Evolutionary conservation across 2,113 vertebrate genomes (phyloP), one percentile per base, ranked within the genome.

Genomic region (Xiphorhynchus elegans): DNA sequence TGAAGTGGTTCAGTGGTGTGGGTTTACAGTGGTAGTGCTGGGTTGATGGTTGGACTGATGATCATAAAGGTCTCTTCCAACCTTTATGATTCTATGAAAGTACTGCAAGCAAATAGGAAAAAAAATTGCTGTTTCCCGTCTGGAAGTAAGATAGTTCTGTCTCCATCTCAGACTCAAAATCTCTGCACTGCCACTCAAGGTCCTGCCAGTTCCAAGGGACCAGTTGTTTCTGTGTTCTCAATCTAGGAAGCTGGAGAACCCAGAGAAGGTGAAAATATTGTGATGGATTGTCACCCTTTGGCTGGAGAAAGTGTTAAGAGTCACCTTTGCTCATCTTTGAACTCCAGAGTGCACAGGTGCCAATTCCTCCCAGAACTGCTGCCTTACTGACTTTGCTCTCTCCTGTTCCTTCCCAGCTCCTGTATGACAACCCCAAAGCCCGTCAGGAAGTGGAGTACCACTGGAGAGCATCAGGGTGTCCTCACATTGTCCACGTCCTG

Each of bases 371-470:
- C 66, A 74, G 67, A 35, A 19, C 2, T 19, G 44, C 79, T 74
- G 29, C 31, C 66, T 90, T 9, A 1, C 78, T 95, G 66, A 70
- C 79, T 29, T 44, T 75, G 66, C 55, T 84, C 10, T 75, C 50
- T 84, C 81, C 64, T 59, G 0, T 94, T 47, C 55, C 78, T 52
- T 87, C 86, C 5, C 96, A 98, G 99, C 98, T 99, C 95, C 98
- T 99, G 47, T 99, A 99, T 1, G 99, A 99, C 87, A 99, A 97
- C 88, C 99, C 99, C 33, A 99, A 99, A 97, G 98, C 99, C 40
- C 98, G 99, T 52, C 98, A 99, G 69, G 99, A 99, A 60, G 98
- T 99, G 3, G 99, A 99, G 33, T 98, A 99, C 92, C 99, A 99
- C 89, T 99, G 98, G 98, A 96, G 98, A 87, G 99, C 98, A 9